These are phyloP conservation scores for Arion vulgaris DNA, from an alignment of 1,140 invertebrate species.

Conservation along the genomic window DNA sequence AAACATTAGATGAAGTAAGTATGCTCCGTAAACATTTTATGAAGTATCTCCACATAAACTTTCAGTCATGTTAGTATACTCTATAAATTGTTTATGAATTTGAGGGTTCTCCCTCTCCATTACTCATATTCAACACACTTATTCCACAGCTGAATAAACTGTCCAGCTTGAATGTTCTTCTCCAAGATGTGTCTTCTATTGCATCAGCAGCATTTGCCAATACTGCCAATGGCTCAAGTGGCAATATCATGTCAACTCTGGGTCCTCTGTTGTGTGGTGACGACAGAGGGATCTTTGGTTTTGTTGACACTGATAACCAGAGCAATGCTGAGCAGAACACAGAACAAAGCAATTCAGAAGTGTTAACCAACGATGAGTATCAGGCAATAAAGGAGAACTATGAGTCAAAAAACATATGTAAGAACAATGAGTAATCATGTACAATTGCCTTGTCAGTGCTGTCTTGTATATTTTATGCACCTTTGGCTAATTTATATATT, in stretches of 20 bases:
- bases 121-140: no score
- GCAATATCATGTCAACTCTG: background rate
- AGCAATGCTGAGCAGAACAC: background rate
- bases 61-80: no score
- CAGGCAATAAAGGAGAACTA: slow-evolving; percentile 28
- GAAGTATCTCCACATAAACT: no score
- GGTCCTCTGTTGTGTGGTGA: background rate
- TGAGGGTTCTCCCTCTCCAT: no score
- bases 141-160: background rate
- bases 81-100: no score
- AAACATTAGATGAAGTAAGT: no score
- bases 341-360: background rate
- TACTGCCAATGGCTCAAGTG: background rate
- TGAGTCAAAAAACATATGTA: slow-evolving; percentile 39
- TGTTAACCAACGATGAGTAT: background rate
- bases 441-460: no score
- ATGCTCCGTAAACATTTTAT: no score
- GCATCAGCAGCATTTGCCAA: background rate
- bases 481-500: no score
- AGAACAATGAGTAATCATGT: slow-evolving; percentile 1
- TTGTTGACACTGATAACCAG: background rate
- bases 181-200: background rate
- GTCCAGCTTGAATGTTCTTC: background rate
- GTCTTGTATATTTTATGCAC: no score
- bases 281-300: background rate